phyloP scores from a whole-genome alignment of 2,797 vertebrate species.

The Melanotaenia maccullochi region DNA sequence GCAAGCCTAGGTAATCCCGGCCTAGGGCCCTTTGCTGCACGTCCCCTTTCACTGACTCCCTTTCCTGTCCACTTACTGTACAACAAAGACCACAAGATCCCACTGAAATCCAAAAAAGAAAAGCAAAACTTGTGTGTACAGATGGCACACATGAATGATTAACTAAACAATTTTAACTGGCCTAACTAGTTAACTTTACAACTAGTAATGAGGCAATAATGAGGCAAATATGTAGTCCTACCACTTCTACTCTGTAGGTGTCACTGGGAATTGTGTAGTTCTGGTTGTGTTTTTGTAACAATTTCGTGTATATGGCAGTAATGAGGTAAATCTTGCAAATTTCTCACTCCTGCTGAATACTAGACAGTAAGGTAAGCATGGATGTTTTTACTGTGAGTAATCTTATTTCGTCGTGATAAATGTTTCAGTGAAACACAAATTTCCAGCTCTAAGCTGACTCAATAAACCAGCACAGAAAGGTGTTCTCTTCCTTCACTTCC shows the following conservation, averaged over 20 bases:
- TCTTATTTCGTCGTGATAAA: constrained; percentile 13
- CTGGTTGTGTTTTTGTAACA: background rate
- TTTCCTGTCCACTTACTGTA: background rate
- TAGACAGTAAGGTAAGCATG: background rate
- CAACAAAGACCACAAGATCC: no score
- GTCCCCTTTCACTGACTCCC: background rate
- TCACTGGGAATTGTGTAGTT: background rate
- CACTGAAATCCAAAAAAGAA: no score
- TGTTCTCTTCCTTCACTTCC: constrained; percentile 14
- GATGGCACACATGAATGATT: background rate
- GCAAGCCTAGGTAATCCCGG: no score
- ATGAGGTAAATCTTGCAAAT: background rate
- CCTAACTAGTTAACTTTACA: background rate
- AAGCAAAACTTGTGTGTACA: no score
- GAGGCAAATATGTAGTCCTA: background rate
- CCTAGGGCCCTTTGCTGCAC: no score
- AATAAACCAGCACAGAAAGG: constrained; percentile 17
- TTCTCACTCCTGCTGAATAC: background rate
- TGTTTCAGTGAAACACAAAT: constrained; percentile 14
- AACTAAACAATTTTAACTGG: background rate
- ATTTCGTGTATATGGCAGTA: background rate
- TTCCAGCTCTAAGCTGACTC: constrained; percentile 6
- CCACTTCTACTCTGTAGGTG: background rate
- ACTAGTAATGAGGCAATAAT: background rate
- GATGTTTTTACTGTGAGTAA: constrained; percentile 1